phyloP scores from a whole-genome alignment of 2,888 invertebrate genomes.

The Pecten maximus region DNA sequence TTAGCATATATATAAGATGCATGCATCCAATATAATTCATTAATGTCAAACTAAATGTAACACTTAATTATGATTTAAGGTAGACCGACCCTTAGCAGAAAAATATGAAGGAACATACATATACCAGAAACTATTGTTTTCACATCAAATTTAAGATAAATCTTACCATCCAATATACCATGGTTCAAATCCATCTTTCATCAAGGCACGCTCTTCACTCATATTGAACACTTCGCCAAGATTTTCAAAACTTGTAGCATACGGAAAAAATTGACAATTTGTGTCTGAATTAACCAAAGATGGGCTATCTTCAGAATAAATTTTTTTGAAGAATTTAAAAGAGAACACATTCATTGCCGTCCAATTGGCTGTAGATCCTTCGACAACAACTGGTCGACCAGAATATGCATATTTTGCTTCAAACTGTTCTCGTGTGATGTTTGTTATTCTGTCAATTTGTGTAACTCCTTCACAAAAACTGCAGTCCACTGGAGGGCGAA shows the following conservation, averaged over 20 bases:
- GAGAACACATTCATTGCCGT: conserved; percentile 90
- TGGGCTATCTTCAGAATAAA: conserved; percentile 85
- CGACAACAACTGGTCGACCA: conserved; percentile 91
- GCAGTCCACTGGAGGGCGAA: conserved; percentile 92
- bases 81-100: too few species aligned
- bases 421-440: conserved; percentile 88
- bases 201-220: conserved; percentile 88
- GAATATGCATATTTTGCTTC: conserved; percentile 90
- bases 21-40: too few species aligned
- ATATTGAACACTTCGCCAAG: conserved; percentile 92
- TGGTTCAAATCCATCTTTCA: conserved; percentile 86
- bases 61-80: too few species aligned
- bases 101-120: too few species aligned
- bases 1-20: too few species aligned
- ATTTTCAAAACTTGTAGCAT: conserved; percentile 91
- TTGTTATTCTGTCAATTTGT: conserved; percentile 87
- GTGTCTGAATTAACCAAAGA: conserved; percentile 74
- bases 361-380: conserved; percentile 92
- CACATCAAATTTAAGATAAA: background rate
- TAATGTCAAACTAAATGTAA: too few species aligned
- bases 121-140: too few species aligned
- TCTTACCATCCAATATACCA: conserved; percentile 89
- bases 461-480: conserved; percentile 88
- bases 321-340: conserved; percentile 90
- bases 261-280: conserved; percentile 96